Conservation (phyloP, 2,797 vertebrate genomes). For the Chromis chromis region DNA sequence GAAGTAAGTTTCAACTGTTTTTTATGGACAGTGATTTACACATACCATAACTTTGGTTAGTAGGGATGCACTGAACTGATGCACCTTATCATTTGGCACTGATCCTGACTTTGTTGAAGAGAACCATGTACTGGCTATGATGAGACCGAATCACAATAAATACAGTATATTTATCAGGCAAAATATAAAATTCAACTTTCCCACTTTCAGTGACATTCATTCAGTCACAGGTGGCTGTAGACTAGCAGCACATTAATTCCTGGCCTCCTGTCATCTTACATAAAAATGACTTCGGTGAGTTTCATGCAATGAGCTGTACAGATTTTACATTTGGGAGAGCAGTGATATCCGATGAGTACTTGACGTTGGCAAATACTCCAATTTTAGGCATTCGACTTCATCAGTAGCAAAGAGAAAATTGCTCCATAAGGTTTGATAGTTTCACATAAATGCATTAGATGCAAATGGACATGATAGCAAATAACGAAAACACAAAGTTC, state of each 20-base stretch:
- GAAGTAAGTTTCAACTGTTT: not conserved
- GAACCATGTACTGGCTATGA: not conserved
- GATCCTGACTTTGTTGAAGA: not conserved
- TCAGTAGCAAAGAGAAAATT: too few species aligned
- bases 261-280: not conserved
- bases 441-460: too few species aligned
- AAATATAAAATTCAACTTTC: not conserved
- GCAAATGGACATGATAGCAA: too few species aligned
- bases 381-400: too few species aligned
- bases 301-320: not conserved
- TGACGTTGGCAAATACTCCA: too few species aligned
- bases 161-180: too few species aligned
- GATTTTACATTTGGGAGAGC: not conserved
- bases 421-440: too few species aligned
- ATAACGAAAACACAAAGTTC: too few species aligned
- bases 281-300: not conserved
- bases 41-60: too few species aligned
- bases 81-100: not conserved
- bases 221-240: not conserved
- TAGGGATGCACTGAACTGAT: not conserved
- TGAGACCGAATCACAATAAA: not conserved
- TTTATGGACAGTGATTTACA: not conserved
- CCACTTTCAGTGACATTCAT: not conserved
- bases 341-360: too few species aligned
- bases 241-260: too few species aligned